Conservation (phyloP, 2,113 vertebrate species). For the Epinephelus moara region DNA sequence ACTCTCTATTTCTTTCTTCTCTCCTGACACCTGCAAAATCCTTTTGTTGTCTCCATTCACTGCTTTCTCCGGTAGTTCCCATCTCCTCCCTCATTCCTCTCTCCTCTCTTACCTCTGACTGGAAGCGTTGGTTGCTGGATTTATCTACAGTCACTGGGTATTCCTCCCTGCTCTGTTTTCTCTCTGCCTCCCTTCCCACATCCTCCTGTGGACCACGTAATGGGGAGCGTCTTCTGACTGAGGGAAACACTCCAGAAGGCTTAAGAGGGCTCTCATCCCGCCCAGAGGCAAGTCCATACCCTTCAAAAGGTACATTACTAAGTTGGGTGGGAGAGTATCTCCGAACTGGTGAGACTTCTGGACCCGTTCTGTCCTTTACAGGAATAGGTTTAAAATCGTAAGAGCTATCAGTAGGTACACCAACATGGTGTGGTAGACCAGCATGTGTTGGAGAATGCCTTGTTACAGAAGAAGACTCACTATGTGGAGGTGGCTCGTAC, state of each 20-base stretch:
- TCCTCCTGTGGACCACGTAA: neutral
- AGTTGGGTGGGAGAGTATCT: slow-evolving; percentile 20
- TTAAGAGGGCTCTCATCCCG: neutral
- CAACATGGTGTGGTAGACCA: neutral
- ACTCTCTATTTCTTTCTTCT: slow-evolving; percentile 17
- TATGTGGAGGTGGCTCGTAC: neutral
- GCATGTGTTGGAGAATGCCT: neutral
- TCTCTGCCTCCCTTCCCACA: slow-evolving; percentile 5
- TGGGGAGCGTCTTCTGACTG: slow-evolving; percentile 13
- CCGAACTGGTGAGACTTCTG: neutral
- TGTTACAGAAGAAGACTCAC: neutral
- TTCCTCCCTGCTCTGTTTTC: slow-evolving; percentile 17
- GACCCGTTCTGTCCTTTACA: neutral
- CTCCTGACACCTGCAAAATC: slow-evolving; percentile 5
- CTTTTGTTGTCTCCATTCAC: slow-evolving; percentile 31
- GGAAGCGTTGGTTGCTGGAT: slow-evolving; percentile 49
- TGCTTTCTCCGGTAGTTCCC: slow-evolving; percentile 24
- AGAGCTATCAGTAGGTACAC: neutral
- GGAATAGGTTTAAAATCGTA: neutral
- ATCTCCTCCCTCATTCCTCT: slow-evolving; percentile 16
- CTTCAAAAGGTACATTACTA: neutral
- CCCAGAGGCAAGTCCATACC: slow-evolving; percentile 17
- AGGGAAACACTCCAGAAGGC: slow-evolving; percentile 5
- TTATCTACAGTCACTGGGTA: slow-evolving; percentile 28
- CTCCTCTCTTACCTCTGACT: slow-evolving; percentile 49